A percentile compares a stretch with the other conserved stretches of the same genome.
These are phyloP conservation scores for Pantherophis vulpinus DNA, from an alignment of 2,797 vertebrate species.

Conservation along the genomic window DNA sequence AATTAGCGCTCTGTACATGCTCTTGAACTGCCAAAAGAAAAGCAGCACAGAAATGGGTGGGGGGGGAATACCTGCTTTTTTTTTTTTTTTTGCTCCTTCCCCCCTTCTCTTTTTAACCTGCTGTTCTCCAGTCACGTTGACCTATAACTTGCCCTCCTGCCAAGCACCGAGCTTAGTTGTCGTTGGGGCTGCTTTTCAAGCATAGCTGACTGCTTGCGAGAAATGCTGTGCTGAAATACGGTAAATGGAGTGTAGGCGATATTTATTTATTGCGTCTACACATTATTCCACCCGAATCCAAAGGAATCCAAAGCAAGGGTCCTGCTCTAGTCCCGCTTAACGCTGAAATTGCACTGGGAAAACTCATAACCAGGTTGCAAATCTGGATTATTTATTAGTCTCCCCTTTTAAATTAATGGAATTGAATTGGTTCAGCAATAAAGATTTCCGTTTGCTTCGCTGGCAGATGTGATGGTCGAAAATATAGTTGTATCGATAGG, in stretches of 20 bases:
- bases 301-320: neutral
- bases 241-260: neutral
- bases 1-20: too few species aligned
- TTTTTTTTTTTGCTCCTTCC: too few species aligned
- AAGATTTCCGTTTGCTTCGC: neutral
- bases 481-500: neutral
- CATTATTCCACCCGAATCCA: neutral
- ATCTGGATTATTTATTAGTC: neutral
- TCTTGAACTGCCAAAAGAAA: too few species aligned
- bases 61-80: too few species aligned
- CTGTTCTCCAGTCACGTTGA: too few species aligned
- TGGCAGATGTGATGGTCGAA: neutral
- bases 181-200: neutral
- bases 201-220: neutral
- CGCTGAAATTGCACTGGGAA: neutral
- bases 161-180: too few species aligned
- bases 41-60: too few species aligned
- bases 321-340: neutral
- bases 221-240: neutral
- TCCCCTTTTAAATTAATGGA: neutral
- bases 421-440: neutral
- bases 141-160: too few species aligned
- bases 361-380: neutral
- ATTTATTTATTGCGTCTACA: neutral
- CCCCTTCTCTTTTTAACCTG: too few species aligned